These are phyloP conservation scores for Cryptotis parvus DNA, from an alignment of 2,113 vertebrate species.

Conservation along the genomic window DNA sequence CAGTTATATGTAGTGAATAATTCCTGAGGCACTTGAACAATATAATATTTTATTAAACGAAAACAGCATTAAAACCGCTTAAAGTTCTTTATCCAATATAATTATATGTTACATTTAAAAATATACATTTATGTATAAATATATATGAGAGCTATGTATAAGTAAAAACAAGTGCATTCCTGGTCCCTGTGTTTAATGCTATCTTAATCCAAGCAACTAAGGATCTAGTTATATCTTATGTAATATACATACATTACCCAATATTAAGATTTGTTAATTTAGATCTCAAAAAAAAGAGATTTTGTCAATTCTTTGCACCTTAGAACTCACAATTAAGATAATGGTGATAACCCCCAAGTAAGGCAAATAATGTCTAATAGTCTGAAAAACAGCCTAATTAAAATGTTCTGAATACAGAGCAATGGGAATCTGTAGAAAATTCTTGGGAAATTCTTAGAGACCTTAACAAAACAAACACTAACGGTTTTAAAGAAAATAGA, in stretches of 20 bases:
- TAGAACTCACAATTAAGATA: conserved; percentile 56
- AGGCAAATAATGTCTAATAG: conserved; percentile 33
- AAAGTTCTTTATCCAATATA: conserved; percentile 42
- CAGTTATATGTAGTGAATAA: conserved; percentile 58
- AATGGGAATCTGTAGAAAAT: conserved; percentile 35
- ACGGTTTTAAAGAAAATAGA: conserved; percentile 58
- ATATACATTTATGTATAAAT: conserved; percentile 15
- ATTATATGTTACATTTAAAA: conserved; percentile 33
- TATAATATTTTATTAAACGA: conserved; percentile 63
- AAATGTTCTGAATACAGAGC: conserved; percentile 43
- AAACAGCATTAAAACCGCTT: conserved; percentile 54
- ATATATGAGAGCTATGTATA: background rate
- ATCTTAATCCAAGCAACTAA: conserved; percentile 51
- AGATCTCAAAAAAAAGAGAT: conserved; percentile 31
- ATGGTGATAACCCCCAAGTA: conserved; percentile 23
- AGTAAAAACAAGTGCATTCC: conserved; percentile 45
- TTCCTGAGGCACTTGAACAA: conserved; percentile 65
- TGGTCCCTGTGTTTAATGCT: conserved; percentile 21
- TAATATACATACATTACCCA: conserved; percentile 25
- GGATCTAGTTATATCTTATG: conserved; percentile 29
- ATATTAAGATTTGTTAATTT: conserved; percentile 57
- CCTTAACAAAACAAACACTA: conserved; percentile 67
- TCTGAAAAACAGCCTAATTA: conserved; percentile 29
- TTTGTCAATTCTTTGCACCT: conserved; percentile 22
- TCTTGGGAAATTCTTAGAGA: conserved; percentile 19